These are phyloP conservation scores for Dasyprocta punctata DNA, from an alignment of 2,113 vertebrate species.

Conservation along the genomic window DNA sequence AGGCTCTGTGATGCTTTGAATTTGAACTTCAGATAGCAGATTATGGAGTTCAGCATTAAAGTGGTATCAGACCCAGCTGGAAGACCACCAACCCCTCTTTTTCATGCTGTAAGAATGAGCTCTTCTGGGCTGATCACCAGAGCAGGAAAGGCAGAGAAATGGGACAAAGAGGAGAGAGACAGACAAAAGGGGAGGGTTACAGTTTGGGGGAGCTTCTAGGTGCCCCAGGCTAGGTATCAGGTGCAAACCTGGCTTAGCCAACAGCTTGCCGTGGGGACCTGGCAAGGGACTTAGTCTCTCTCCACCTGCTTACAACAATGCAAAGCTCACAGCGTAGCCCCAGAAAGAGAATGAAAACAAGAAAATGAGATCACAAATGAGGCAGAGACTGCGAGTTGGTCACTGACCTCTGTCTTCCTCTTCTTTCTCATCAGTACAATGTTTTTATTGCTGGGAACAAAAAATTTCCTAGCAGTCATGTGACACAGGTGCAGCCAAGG, in stretches of 20 bases:
- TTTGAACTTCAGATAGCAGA: neutral
- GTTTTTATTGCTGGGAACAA: neutral
- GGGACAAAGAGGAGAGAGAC: neutral
- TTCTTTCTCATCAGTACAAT: neutral
- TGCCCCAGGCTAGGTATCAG: neutral
- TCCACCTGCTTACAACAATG: neutral
- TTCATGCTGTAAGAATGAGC: neutral
- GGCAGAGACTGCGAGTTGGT: neutral
- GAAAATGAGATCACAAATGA: neutral
- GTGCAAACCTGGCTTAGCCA: neutral
- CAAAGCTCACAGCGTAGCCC: rapidly evolving
- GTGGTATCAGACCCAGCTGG: neutral
- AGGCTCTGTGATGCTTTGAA: neutral
- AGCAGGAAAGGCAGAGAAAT: neutral
- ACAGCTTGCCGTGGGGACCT: neutral
- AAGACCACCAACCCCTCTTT: neutral
- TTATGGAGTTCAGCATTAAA: neutral
- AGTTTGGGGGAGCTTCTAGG: neutral
- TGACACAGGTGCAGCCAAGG: neutral
- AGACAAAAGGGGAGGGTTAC: too few species aligned
- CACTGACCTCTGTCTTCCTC: neutral
- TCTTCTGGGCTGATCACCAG: neutral
- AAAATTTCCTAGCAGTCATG: neutral
- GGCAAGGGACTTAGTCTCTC: neutral
- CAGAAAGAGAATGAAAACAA: neutral